Base-by-base conservation (phyloP, 1,140 invertebrate genomes). In the Drosophila subobscura region DNA sequence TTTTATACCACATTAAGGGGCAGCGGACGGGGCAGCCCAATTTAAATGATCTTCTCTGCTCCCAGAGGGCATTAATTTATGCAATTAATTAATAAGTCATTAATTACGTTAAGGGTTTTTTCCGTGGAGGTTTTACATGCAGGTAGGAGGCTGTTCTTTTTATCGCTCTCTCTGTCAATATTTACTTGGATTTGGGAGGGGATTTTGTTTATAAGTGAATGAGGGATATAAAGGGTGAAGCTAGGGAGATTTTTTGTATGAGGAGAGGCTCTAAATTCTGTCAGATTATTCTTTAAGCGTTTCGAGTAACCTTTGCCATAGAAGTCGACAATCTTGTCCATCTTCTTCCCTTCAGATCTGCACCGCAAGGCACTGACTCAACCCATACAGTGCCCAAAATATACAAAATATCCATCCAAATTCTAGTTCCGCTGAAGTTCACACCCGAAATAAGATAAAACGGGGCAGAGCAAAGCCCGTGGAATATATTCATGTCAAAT, bases 361-460 rank as follows among this genome's bases (percentile, higher is more conserved):
- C 25, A 12, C 67, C 67, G 65, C 65, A 44, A 20, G 1, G 57
- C 72, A 64, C 58, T 79, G 75, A 75, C 58, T 63, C 45, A 45
- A 67, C 58, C 57, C 61, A 81, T 81, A 60, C 44, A 57, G 59
- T 80, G 81, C 56, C 78, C 3, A 41, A 59, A 65, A 54, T 53
- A 54, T 70, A 20, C 16, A 20, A 20, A 20, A 20, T 20, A 20
- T 57, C 12, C 50, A 37, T 27, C 5, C 7, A 12, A 37, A 10
- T 22, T 20, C 49, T 22, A 4, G 27, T 61, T 83, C 71, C 79
- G 16, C 16, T 66, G 63, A 83, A 81, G 58, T 73, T 68, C 79
- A 52, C 61, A 77, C 73, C 45, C 60, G 57, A 20, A 33, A 29
- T 23, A 29, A 53, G 41, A 65, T 54, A 52, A 46, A 45, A 40